These are phyloP conservation scores for Tolmerus cingulatus DNA, from an alignment of 2,888 invertebrate species.

Conservation along the genomic window DNA sequence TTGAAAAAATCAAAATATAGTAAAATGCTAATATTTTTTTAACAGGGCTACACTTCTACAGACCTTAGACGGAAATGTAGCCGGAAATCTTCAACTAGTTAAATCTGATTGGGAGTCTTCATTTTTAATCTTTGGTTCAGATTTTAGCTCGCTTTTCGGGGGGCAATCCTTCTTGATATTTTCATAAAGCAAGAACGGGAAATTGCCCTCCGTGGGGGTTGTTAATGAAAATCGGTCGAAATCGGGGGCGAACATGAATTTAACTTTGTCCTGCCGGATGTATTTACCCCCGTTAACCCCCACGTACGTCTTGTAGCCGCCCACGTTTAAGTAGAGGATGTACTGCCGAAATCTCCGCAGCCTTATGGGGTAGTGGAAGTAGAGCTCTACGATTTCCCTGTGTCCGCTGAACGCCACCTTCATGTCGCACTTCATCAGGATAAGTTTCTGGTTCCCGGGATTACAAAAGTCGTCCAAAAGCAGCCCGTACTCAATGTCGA, in stretches of 20 bases:
- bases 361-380: neutral
- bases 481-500: slow-evolving; percentile 1
- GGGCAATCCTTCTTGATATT: too few relatives aligned
- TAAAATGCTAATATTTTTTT: too few relatives aligned
- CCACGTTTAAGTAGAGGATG: neutral
- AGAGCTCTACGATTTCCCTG: neutral
- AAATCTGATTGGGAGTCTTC: too few relatives aligned
- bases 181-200: neutral
- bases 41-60: too few relatives aligned
- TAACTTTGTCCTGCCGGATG: neutral
- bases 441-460: neutral
- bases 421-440: neutral
- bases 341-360: neutral
- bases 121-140: too few relatives aligned
- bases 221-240: neutral
- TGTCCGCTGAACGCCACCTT: neutral
- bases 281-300: neutral
- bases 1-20: too few relatives aligned
- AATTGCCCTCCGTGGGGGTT: neutral
- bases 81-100: too few relatives aligned
- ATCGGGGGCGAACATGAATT: slow-evolving; percentile 13
- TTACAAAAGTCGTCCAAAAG: slow-evolving; percentile 14
- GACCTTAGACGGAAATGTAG: too few relatives aligned
- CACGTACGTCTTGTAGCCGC: neutral
- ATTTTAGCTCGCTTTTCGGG: too few relatives aligned